Evolutionary conservation across 2,113 vertebrate genomes (phyloP), one percentile per base, ranked within the genome.

Genomic region (Bujurquina vittata): DNA sequence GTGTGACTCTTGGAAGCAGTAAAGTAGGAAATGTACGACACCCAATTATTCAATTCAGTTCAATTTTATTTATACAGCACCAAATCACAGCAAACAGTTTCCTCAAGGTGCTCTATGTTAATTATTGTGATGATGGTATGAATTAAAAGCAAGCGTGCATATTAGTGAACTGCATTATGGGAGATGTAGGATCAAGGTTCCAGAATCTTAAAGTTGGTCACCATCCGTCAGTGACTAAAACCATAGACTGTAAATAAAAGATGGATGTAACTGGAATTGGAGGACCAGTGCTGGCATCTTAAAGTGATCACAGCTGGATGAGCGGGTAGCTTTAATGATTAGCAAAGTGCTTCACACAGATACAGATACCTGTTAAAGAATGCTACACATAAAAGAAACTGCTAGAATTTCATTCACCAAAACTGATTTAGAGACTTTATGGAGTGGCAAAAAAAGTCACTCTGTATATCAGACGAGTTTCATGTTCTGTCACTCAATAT

Each of bases 41-140:
- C 9, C 65, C 5, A 2, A 69, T 52, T 31, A n/a, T 52, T 33
- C 31, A 5, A 33, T 33, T 33, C 33, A 35, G 33, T 37, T 37
- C 35, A 37, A 6, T 8, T 10, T 37, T 10, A 37, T 37, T 10
- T 37, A 8, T 37, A 37, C 9, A 37, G 8, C 35, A 6, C 33
- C 31, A 33, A 33, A 33, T 33, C 33, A 33, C 33, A 37, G 9
- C 35, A 35, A 7, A 35, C 33, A 2, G 35, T 37, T 10, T 8
- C 35, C 35, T 37, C 35, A 37, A 37, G 35, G 35, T 2, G 35
- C 35, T 37, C 3, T 2, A 18, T 11, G 40, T 49, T 49, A 0
- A 0, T 69, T 69, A 29, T 69, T 49, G 17, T 49, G 43, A 69
- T 29, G 65, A 29, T 0, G 3, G 10, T 49, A 29, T 2, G 0